Percentiles rank a stretch among this genome's conserved stretches.
Evolutionary conservation across 1,140 invertebrate genomes (phyloP).

Genomic region (Sycophila sp.): DNA sequence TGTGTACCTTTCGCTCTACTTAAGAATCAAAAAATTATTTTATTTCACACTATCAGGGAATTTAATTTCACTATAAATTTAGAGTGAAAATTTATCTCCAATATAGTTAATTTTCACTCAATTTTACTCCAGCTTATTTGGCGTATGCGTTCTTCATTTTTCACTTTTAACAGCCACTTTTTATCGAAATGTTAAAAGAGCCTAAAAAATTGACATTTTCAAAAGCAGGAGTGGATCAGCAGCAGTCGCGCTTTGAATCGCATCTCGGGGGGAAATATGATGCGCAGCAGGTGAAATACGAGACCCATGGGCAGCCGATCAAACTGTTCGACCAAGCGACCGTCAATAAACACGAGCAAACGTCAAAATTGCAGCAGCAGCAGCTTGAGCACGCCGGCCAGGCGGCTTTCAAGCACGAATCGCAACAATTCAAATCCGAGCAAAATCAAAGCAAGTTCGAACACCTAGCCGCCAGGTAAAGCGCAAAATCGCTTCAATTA

Average conservation of each 20-base stretch:
- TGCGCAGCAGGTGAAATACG: constrained; percentile 42
- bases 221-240: constrained; percentile 20
- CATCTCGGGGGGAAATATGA: constrained; percentile 40
- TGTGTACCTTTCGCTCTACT: no score
- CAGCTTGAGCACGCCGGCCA: constrained; percentile 40
- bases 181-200: no score
- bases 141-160: no score
- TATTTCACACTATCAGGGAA: no score
- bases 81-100: no score
- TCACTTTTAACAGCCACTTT: no score
- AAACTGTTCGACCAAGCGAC: constrained; percentile 49
- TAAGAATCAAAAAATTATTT: no score
- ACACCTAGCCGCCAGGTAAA: constrained; percentile 40
- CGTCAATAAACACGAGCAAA: constrained; percentile 39
- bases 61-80: no score
- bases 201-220: neutral
- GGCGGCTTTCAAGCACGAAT: constrained; percentile 44
- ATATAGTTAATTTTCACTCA: no score
- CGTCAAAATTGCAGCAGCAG: constrained; percentile 40
- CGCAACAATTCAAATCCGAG: constrained; percentile 42
- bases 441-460: constrained; percentile 49
- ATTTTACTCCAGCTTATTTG: no score
- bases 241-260: constrained; percentile 35
- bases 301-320: constrained; percentile 42
- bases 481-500: neutral